A percentile compares a stretch with the other conserved stretches of the same genome.
phyloP scores from a whole-genome alignment of 2,113 vertebrate genomes.

The Grus americana region DNA sequence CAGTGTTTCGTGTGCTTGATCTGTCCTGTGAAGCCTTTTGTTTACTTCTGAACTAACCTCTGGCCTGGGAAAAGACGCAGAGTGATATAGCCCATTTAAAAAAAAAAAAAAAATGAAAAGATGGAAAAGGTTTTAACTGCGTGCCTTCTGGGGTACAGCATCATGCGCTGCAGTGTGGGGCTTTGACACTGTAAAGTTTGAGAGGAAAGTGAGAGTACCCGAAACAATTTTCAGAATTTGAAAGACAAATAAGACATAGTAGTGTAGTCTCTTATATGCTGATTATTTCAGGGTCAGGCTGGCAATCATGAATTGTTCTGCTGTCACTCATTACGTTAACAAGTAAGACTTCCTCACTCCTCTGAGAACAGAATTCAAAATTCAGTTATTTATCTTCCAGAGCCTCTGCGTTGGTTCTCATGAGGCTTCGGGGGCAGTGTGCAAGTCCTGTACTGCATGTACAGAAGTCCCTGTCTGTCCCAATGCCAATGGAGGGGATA shows the following conservation, averaged over 20 bases:
- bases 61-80: neutral
- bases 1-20: neutral
- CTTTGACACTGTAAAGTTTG: neutral
- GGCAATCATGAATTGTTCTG: neutral
- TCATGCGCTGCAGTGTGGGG: neutral
- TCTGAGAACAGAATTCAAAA: neutral
- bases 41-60: neutral
- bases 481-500: neutral
- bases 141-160: neutral
- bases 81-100: neutral
- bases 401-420: neutral
- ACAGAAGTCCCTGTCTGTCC: too few species aligned
- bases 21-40: neutral
- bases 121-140: neutral
- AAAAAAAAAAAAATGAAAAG: neutral
- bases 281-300: neutral
- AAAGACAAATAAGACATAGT: neutral
- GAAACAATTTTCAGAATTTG: neutral
- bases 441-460: neutral
- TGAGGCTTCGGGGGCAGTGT: accelerated
- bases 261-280: neutral
- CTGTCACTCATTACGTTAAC: accelerated
- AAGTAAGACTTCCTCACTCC: neutral
- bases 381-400: neutral
- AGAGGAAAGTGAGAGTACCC: neutral